These are phyloP conservation scores for Stenodema calcarata DNA, from an alignment of 2,888 invertebrate genomes.

Conservation along the genomic window DNA sequence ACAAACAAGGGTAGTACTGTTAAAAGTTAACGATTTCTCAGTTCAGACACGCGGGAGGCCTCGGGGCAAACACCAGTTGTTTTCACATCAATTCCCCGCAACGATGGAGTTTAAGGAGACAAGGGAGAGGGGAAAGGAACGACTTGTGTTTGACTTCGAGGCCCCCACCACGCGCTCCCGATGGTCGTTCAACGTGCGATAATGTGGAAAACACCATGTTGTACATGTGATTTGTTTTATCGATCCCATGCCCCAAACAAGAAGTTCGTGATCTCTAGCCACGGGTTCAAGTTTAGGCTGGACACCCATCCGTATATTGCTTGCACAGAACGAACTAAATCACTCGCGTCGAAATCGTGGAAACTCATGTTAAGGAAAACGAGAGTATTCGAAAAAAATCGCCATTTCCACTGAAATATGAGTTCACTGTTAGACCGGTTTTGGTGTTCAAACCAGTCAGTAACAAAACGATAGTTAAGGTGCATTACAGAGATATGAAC, in stretches of 20 bases:
- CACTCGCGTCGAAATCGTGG: too few relatives aligned
- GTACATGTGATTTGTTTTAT: neutral
- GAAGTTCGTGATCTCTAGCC: neutral
- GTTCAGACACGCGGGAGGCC: neutral
- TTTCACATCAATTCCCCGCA: neutral
- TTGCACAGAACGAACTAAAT: too few relatives aligned
- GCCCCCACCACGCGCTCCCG: neutral
- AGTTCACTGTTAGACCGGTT: too few relatives aligned
- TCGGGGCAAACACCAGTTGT: neutral
- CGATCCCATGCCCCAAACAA: neutral
- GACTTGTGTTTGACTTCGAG: neutral
- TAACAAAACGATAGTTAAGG: too few relatives aligned
- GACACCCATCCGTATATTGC: too few relatives aligned
- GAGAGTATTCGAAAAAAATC: too few relatives aligned
- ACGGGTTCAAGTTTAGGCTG: too few relatives aligned
- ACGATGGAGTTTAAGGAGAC: neutral
- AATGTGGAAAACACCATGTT: neutral
- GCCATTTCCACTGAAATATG: too few relatives aligned
- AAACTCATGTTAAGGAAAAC: too few relatives aligned
- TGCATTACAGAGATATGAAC: too few relatives aligned
- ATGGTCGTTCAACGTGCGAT: neutral
- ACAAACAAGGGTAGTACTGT: neutral
- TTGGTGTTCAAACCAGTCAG: too few relatives aligned
- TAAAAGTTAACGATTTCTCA: conserved; percentile 6
- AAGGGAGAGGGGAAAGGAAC: neutral